phyloP scores from a whole-genome alignment of 2,113 vertebrate species.

The Strix uralensis region DNA sequence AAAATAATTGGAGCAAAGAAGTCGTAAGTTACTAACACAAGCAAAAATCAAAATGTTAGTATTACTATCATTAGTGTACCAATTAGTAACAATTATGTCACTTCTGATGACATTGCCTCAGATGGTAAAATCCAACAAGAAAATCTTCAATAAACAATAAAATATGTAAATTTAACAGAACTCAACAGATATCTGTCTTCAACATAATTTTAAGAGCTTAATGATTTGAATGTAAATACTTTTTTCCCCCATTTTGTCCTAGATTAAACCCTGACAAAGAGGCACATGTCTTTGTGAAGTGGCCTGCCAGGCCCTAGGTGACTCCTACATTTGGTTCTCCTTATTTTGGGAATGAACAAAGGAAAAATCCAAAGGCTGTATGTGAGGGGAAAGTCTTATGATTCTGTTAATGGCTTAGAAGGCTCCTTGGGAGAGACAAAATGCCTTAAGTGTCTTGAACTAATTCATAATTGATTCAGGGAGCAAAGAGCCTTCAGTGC shows the following conservation, averaged over 20 bases:
- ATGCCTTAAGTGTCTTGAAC: background rate
- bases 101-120: background rate
- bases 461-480: background rate
- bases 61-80: background rate
- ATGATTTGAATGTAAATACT: background rate
- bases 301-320: background rate
- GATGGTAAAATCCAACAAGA: background rate
- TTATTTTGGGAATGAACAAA: background rate
- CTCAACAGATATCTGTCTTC: background rate
- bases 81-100: background rate
- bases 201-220: background rate
- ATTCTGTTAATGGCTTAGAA: background rate
- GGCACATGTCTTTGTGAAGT: background rate
- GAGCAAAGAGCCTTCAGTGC: background rate
- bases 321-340: background rate
- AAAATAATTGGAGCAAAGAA: constrained; percentile 59
- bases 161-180: background rate
- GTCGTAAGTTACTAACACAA: background rate
- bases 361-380: background rate
- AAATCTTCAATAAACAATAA: background rate
- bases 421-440: background rate
- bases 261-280: background rate
- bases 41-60: background rate
- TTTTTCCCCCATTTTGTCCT: background rate
- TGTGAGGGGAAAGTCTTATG: background rate